phyloP scores from a whole-genome alignment of 2,888 invertebrate species.

The Meiosimyza platycephala region DNA sequence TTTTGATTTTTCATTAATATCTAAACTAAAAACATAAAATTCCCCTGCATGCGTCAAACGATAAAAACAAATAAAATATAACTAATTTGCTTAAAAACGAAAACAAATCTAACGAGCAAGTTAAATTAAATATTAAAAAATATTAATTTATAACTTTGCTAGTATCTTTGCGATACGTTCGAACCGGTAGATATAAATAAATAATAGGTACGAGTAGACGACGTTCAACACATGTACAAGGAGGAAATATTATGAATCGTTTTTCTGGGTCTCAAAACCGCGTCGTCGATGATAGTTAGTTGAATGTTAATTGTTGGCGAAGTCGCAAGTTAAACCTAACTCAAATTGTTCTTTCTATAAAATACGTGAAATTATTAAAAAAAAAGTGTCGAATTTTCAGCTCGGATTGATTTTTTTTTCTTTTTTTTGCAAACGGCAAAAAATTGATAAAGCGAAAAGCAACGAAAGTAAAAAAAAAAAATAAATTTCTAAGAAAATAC shows the following conservation, averaged over 20 bases:
- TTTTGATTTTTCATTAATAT: neutral
- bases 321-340: too few species aligned
- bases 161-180: slow-evolving; percentile 14
- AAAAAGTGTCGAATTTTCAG: too few species aligned
- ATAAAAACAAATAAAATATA: neutral
- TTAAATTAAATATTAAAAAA: neutral
- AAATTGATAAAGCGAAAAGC: too few species aligned
- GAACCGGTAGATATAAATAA: slow-evolving; percentile 6
- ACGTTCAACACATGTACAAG: neutral
- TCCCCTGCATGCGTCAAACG: slow-evolving; percentile 1
- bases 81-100: neutral
- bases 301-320: neutral
- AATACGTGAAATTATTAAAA: too few species aligned
- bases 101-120: slow-evolving; percentile 6
- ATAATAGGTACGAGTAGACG: neutral
- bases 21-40: neutral
- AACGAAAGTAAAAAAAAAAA: too few species aligned
- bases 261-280: neutral
- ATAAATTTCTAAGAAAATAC: too few species aligned
- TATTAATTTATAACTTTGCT: slow-evolving; percentile 18
- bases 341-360: too few species aligned
- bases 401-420: too few species aligned
- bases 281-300: neutral
- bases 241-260: slow-evolving; percentile 7
- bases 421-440: too few species aligned